Base-by-base conservation (phyloP, 2,797 vertebrate genomes). In the Euphonia xanthogaster region DNA sequence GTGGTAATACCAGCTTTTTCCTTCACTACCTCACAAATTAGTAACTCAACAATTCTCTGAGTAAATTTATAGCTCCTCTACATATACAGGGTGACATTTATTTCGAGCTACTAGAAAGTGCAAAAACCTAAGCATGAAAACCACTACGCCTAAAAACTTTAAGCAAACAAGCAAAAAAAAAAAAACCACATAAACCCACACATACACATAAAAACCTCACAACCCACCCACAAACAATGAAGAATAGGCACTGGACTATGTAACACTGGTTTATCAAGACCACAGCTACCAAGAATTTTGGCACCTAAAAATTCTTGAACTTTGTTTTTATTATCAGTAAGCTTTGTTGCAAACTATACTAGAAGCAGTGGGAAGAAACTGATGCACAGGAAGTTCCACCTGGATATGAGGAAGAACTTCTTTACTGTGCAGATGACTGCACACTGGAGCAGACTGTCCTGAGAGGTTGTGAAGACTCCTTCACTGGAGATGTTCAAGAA, bases 361-460 rank as follows among this genome's bases (percentile, higher is more conserved):
- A 45, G 18, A 77, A 45, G 57, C n/a, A 71, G 16, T 11, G 13
- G 25, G 21, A 44, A 45, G 30, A 51, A 83, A 57, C 14, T 35
- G 44, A 7, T 39, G 51, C 44, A 71, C 22, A 65, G 28, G 20
- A 71, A 76, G 12, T 27, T 76, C 37, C 39, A 33, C n/a, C 21
- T 31, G 25, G 31, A 51, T 25, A 31, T 10, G 24, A 51, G 39
- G n/a, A 70, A 50, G 23, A 63, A 70, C 4, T 45, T 17, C 27
- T n/a, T 51, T 22, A 33, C 3, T 20, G 21, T 12, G 44, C 3
- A 6, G 14, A 50, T 83, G n/a, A 57, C 4, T 0, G 1, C 4
- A 8, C 50, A 51, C 5, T 31, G 39, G 37, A 45, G 16, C 10
- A 76, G 17, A 10, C 1, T 50, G 21, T 4, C 37, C 28, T 3